These are phyloP conservation scores for Antheraea mylitta DNA, from an alignment of 1,140 invertebrate genomes.

Conservation along the genomic window DNA sequence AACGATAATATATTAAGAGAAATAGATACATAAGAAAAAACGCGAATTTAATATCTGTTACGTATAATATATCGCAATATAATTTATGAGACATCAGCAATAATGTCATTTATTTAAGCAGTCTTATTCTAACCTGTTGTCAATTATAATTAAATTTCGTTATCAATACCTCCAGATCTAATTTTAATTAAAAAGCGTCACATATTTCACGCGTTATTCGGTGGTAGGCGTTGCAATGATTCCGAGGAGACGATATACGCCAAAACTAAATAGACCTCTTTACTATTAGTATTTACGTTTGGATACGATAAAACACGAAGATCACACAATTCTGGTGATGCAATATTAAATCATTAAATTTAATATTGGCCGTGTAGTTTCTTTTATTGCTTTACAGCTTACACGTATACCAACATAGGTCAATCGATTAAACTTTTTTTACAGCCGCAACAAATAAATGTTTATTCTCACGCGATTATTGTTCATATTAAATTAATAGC, in stretches of 20 bases:
- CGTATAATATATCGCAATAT: neutral
- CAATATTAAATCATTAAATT: slow-evolving; percentile 75
- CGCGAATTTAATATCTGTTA: neutral
- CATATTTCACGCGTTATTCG: slow-evolving; percentile 73
- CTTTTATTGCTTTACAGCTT: slow-evolving; percentile 70
- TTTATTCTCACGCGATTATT: slow-evolving; percentile 69
- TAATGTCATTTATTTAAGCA: slow-evolving; percentile 24
- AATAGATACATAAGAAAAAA: neutral
- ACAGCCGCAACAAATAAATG: slow-evolving; percentile 49
- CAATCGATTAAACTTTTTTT: slow-evolving; percentile 58
- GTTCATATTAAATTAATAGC: slow-evolving; percentile 49
- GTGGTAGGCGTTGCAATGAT: slow-evolving; percentile 61
- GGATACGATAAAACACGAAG: slow-evolving; percentile 29
- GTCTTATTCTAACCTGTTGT: slow-evolving; percentile 52
- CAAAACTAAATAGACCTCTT: slow-evolving; percentile 46
- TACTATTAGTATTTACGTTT: slow-evolving; percentile 25
- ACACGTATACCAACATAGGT: slow-evolving; percentile 53
- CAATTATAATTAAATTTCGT: slow-evolving; percentile 70
- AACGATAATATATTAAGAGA: too few relatives aligned
- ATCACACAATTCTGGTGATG: slow-evolving; percentile 48
- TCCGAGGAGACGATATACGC: slow-evolving; percentile 35
- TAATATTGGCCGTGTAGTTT: slow-evolving; percentile 70
- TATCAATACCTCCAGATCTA: slow-evolving; percentile 68
- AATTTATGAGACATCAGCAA: slow-evolving; percentile 21
- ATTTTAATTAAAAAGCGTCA: slow-evolving; percentile 77